Base-by-base conservation (phyloP, 2,113 vertebrate species). In the Poeciliopsis retropinna region DNA sequence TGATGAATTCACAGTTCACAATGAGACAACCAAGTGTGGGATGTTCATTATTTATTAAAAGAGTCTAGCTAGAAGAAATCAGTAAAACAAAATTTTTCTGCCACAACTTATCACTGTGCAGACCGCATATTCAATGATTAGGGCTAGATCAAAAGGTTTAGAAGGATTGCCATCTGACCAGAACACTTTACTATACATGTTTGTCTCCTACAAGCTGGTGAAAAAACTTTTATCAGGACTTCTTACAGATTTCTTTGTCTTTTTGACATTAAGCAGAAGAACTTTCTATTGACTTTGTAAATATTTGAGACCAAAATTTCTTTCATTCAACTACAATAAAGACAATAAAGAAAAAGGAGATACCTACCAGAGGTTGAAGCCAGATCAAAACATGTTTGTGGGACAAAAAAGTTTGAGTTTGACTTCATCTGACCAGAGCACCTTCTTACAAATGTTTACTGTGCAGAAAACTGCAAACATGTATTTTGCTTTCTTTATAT, bases 41-140 rank as follows among this genome's bases (percentile, higher is more conserved):
- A 79, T 86, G 89, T 93, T 92, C 88, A 92, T 93, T 91, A 93
- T 91, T 92, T 91, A 92, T 90, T 81, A 87, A 86, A 84, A 83
- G 72, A 82, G 82, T 69, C 84, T 79, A 76, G 68, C 70, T 15
- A 64, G 84, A 7, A n/a, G 25, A n/a, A 57, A 57, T 25, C 51
- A 57, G 51, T 25, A 22, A 7, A 57, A 57, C 5, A 57, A 57
- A 57, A 10, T 25, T 57, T 3, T n/a, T 10, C 51, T 7, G 7
- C 5, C 22, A 47, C 4, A 17, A 17, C 19, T 3, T n/a, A 57
- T 57, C 22, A n/a, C 22, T 25, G n/a, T 11, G 8, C 8, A 9
- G 51, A 51, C 22, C 9, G 25, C 1, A 19, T 47, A 19, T 19
- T 47, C 44, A 47, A 17, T 1, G 44, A 19, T 19, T 19, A 47